Evolutionary conservation across 37 sponge, comb jelly and placozoan genomes (phyloP).

Genomic region (Beroe forskalii): DNA sequence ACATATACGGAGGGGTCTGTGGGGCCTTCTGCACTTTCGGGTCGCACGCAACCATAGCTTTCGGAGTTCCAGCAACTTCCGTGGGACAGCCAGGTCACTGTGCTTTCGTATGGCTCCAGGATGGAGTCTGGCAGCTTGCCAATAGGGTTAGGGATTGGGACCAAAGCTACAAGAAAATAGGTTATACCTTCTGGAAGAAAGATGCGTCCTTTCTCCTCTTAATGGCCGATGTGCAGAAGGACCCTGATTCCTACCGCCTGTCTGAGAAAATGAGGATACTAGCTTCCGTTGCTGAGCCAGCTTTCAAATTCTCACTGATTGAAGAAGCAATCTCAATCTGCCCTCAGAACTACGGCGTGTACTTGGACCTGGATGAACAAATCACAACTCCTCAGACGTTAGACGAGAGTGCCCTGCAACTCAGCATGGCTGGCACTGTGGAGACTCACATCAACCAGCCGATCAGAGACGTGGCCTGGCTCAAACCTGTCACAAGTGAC

Average conservation of each 20-base stretch:
- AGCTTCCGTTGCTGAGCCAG: background rate
- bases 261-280: background rate
- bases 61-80: background rate
- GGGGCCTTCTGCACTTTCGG: background rate
- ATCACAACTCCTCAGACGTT: background rate
- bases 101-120: background rate
- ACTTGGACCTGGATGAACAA: background rate
- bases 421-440: background rate
- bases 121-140: background rate
- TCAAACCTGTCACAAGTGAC: background rate
- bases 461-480: background rate
- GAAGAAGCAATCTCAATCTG: background rate
- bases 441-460: background rate
- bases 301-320: background rate
- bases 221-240: background rate
- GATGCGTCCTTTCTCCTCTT: background rate
- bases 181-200: background rate
- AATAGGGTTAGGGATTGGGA: background rate
- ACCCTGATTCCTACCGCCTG: background rate
- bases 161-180: background rate
- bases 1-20: background rate
- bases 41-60: background rate
- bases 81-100: slow-evolving; percentile 9
- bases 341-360: background rate
- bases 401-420: background rate